Base-by-base conservation (phyloP, 2,888 invertebrate species). In the Xiphydria camelus region DNA sequence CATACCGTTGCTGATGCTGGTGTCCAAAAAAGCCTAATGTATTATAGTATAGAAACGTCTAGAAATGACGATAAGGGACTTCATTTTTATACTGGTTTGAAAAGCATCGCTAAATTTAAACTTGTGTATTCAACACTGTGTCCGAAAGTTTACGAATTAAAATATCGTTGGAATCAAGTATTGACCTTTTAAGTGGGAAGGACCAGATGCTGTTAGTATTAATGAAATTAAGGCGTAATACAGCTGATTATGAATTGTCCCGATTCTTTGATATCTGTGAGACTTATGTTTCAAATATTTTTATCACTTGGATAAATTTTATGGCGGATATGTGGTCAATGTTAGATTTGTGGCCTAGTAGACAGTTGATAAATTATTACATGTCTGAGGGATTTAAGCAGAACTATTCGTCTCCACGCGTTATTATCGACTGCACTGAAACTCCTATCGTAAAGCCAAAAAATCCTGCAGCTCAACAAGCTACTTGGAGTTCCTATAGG, bases 361-460 rank as follows among this genome's bases (percentile, higher is more conserved):
- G 34, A 41, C 47, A 56, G 22, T 9, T 57, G 1, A 41, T 56
- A 4, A 32, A 50, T 18, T 54, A 43, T 33, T 54, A 47, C 29
- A 56, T 57, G 52, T 54, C 54, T 15, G 39, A 43, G 38, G 41
- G 44, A 4, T 58, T 56, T 15, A 52, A 45, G 41, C 33, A 41
- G 31, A n/a, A 35, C 3, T 55, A 49, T 50, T 47, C 51, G 2
- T 22, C 43, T 10, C 52, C 58, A 14, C 18, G 54, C 17, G 48
- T 57, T 6, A 57, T 58, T 34, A 41, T 57, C 12, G 58, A 56
- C 36, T 47, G 40, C 14, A 54, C 57, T 21, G 56, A 57, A 36
- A 40, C 56, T 5, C 45, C 49, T 4, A 46, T 52, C 26, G 23
- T 29, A 4, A 41, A 37, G 17, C 45, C 57, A 17, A 25, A 17